phyloP scores from a whole-genome alignment of 2,797 vertebrate genomes.

The Catharus ustulatus region DNA sequence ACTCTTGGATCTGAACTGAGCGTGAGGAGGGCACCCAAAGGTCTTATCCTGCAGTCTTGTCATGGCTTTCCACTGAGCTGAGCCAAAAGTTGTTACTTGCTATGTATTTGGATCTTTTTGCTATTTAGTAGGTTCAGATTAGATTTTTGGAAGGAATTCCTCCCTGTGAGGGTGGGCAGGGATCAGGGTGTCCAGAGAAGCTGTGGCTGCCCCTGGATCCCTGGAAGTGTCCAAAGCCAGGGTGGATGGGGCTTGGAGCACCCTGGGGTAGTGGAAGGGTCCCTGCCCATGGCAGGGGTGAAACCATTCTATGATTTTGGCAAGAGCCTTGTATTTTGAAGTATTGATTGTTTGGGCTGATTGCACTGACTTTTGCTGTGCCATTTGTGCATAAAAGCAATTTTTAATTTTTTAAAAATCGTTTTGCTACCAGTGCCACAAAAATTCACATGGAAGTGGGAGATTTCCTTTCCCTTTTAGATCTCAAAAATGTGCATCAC shows the following conservation, averaged over 20 bases:
- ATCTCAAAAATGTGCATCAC: background rate
- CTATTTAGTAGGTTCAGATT: background rate
- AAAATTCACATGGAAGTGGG: background rate
- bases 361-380: background rate
- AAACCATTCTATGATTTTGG: background rate
- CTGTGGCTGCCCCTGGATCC: background rate
- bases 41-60: background rate
- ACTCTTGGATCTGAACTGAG: background rate
- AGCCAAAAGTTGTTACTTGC: background rate
- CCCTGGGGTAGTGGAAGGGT: background rate
- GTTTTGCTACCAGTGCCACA: background rate
- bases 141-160: background rate
- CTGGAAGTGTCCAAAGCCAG: background rate
- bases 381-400: background rate
- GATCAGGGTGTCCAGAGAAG: background rate
- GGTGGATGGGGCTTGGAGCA: fast-evolving
- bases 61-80: background rate
- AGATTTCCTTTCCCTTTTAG: background rate
- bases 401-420: too few species aligned
- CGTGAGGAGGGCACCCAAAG: background rate
- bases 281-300: background rate
- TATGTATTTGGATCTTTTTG: background rate
- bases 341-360: background rate
- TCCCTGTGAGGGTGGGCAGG: background rate
- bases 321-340: background rate